Percentiles rank a stretch among this genome's conserved stretches.
Evolutionary conservation across 2,113 vertebrate genomes (phyloP).

Genomic region (Cheirogaleus medius): DNA sequence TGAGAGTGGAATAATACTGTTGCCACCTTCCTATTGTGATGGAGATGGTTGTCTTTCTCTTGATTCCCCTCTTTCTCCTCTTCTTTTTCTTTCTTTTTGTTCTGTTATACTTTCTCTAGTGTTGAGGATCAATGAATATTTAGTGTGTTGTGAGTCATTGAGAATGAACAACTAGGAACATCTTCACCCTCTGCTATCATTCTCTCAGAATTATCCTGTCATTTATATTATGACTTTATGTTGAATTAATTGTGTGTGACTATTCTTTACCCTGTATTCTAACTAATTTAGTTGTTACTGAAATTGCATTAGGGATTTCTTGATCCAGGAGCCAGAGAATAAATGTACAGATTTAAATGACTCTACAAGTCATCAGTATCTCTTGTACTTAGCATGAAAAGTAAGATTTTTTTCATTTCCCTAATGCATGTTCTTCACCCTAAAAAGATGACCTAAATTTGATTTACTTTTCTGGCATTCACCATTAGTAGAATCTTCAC

Average conservation of each 20-base stretch:
- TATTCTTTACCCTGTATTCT: neutral
- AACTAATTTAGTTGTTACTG: neutral
- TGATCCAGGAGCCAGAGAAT: neutral
- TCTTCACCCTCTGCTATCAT: neutral
- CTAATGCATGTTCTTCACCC: neutral
- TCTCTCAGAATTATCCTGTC: neutral
- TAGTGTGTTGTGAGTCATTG: neutral
- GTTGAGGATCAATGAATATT: neutral
- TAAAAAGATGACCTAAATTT: neutral
- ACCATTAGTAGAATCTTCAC: neutral
- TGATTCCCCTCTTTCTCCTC: neutral
- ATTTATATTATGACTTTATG: neutral
- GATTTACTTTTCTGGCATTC: neutral
- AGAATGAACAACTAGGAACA: neutral
- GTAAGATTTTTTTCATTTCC: neutral
- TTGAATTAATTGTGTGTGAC: neutral
- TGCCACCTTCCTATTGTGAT: neutral
- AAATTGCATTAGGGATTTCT: neutral
- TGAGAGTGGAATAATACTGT: neutral
- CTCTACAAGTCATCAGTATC: neutral
- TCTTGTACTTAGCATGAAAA: neutral
- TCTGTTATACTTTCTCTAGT: neutral
- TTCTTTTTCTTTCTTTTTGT: neutral
- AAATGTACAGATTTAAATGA: neutral
- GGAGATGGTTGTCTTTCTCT: accelerated